phyloP scores from a whole-genome alignment of 2,113 vertebrate species.

The Aspidoscelis tigris region DNA sequence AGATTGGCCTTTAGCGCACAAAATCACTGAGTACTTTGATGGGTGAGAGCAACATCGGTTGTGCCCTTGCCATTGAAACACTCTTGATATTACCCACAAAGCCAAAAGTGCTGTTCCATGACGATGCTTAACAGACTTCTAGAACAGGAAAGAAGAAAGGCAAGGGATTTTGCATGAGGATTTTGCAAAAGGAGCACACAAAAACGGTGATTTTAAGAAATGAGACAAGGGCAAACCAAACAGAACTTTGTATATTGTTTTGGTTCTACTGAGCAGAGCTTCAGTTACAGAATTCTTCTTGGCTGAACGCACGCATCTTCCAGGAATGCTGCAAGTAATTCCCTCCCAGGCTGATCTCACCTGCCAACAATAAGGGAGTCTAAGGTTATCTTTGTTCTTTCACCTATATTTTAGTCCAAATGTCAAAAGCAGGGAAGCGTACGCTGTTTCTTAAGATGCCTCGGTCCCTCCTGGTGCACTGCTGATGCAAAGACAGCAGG shows the following conservation, averaged over 20 bases:
- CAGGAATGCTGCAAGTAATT: neutral
- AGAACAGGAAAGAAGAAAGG: neutral
- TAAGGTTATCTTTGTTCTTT: neutral
- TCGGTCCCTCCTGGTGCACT: slow-evolving; percentile 8
- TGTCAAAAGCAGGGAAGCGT: neutral
- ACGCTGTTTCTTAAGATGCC: neutral
- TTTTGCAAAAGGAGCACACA: neutral
- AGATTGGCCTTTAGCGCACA: too few relatives aligned
- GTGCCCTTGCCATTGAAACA: too few relatives aligned
- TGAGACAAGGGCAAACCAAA: neutral
- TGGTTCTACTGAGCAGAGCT: neutral
- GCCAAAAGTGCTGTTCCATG: neutral
- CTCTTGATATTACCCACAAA: neutral
- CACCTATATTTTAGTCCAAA: neutral
- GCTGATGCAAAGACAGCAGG: slow-evolving; percentile 45
- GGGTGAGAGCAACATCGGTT: too few relatives aligned
- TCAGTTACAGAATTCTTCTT: neutral
- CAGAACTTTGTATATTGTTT: neutral
- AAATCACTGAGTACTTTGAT: too few relatives aligned
- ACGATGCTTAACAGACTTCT: neutral
- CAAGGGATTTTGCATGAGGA: neutral
- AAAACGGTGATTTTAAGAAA: neutral
- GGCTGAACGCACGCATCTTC: neutral
- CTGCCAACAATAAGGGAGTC: neutral
- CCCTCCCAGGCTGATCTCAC: neutral